Evolutionary conservation across 2,797 vertebrate genomes (phyloP), one percentile per base, ranked within the genome.

Genomic region (Artibeus lituratus): DNA sequence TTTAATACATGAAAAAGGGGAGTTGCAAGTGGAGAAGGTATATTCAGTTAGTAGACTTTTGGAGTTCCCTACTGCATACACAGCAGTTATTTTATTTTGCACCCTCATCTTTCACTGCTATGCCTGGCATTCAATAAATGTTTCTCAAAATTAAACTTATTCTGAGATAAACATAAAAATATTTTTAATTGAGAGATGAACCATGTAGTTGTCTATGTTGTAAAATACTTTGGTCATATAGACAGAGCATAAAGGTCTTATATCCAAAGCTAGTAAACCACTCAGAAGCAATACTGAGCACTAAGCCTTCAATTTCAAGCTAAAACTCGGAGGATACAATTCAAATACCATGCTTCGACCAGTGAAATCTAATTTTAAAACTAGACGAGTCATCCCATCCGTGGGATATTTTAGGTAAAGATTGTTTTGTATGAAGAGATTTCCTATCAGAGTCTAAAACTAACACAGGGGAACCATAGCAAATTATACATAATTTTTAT

Each of bases 301-400:
- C 16, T 94, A 95, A 92, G 53, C 69, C 94, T 95, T 83, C 85
- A 92, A 94, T 97, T 95, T 95, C 90, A 90, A 89, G n/a, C 67
- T 88, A 74, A 94, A 96, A 95, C 42, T 69, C 73, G 81, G 55
- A 83, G 18, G 42, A 65, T 84, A 15, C 90, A 42, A 96, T 51
- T 96, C 77, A 95, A 80, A 92, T 92, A 51, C 39, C 51, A 47
- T 67, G 26, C 69, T 93, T 83, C 55, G 49, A 53, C 22, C 49
- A 35, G 49, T n/a, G 39, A 85, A 70, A 88, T 93, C 76, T 87
- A 87, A 95, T 94, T 91, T 96, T 93, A 93, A 92, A 95, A 73
- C 29, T 59, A 90, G 55, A 81, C 90, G 51, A 86, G 29, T 83
- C 14, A 88, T 78, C 57, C 22, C 39, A 37, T 44, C 87, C 14